A percentile compares a stretch with the other conserved stretches of the same genome.
These are phyloP conservation scores for Sitodiplosis mosellana DNA, from an alignment of 1,140 invertebrate species.

Conservation along the genomic window DNA sequence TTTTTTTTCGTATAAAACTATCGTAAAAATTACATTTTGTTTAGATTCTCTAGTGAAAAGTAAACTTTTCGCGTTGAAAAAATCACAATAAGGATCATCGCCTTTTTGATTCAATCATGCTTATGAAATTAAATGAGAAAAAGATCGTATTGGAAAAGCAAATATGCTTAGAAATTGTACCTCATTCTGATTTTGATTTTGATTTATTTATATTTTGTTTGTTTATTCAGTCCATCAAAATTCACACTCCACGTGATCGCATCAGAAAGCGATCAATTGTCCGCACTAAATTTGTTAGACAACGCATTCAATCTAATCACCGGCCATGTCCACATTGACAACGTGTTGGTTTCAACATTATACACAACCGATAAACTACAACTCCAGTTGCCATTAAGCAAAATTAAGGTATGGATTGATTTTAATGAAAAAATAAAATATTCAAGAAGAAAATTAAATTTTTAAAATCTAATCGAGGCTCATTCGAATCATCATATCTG, in stretches of 20 bases:
- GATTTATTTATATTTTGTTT: too few relatives aligned
- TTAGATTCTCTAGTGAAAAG: too few relatives aligned
- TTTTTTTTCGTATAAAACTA: too few relatives aligned
- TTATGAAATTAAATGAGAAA: too few relatives aligned
- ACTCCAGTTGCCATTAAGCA: slow-evolving; percentile 1
- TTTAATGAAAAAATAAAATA: neutral
- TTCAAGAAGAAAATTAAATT: neutral
- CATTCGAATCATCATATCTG: neutral
- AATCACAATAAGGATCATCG: too few relatives aligned
- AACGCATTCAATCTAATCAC: slow-evolving; percentile 1
- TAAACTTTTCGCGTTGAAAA: too few relatives aligned
- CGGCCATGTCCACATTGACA: slow-evolving; percentile 2
- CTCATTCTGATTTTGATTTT: too few relatives aligned
- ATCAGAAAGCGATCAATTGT: neutral
- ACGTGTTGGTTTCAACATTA: neutral
- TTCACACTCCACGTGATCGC: neutral
- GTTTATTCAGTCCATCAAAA: neutral
- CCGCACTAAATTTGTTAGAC: slow-evolving; percentile 3
- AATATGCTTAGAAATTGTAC: too few relatives aligned
- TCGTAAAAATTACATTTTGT: too few relatives aligned
- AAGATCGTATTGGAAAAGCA: too few relatives aligned
- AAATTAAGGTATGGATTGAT: slow-evolving; percentile 1
- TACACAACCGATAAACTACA: neutral
- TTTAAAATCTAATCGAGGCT: neutral
- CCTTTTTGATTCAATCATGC: too few relatives aligned